Base-by-base conservation (phyloP, 2,113 vertebrate genomes). In the Lampris incognitus region DNA sequence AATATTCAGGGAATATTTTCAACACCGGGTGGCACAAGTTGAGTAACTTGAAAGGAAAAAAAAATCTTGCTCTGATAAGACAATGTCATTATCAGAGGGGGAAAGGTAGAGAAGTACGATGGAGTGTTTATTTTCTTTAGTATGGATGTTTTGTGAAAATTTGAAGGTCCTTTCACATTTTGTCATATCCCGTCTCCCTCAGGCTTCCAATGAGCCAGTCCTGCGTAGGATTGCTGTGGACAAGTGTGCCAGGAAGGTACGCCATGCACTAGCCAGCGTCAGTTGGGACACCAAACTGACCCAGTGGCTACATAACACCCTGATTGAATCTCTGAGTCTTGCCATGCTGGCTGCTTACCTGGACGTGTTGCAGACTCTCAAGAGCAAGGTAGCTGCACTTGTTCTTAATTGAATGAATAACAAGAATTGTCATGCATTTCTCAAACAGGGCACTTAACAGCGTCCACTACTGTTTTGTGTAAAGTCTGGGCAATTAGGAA, bases 291-390 rank as follows among this genome's bases (percentile, higher is more conserved):
- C 94, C 82, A 99, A 97, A 76, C 92, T 99, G 79, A 97, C 96
- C 40, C 98, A 99, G 92, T 99, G 98, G 98, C 93, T 99, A 1
- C 98, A 99, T 84, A 94, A 91, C 0, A 99, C 96, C 0, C 87
- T 99, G 39, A 96, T 99, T 76, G 98, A 99, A 64, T 97, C 97
- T 2, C 93, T 99, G 66, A 99, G 97, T 76, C 94, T 99, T 41
- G 94, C 97, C 0, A 96, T 99, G 96, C 93, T 99, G 62, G 96
- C 97, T 0, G 97, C 98, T 0, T 99, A 99, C 88, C 82, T 99
- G 87, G 98, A 99, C 57, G 97, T 98, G 37, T 88, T 99, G 92
- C 98, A 99, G 90, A 99, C 98, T 0, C 95, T 99, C 4, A 99
- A 99, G 87, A 97, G 97, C 94, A 99, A 99, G 96, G 98, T 91